Evolutionary conservation across 1,140 invertebrate genomes (phyloP), one percentile per base, ranked within the genome.

Genomic region (Triops cancriformis): DNA sequence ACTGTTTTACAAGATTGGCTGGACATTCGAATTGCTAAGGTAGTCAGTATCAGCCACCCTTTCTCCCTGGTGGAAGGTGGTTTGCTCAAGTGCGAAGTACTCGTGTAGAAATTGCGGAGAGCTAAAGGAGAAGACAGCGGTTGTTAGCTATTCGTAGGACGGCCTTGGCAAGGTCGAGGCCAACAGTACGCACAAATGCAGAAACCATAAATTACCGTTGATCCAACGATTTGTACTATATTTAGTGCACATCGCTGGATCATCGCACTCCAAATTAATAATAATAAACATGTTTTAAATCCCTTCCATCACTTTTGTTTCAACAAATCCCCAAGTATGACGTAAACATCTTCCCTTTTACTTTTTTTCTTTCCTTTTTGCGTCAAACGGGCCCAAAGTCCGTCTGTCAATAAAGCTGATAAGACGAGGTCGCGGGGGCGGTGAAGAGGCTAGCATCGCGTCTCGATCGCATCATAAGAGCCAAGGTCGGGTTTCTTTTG

Each of bases 151-250:
- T 64, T 23, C 51, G 23, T 23, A 6, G 10, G 51, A 23, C 51
- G 51, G 51, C 51, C 51, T 64, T 64, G 51, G 51, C 51, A 64
- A 64, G 51, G 51, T 64, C 51, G 51, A 64, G 51, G 51, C 51
- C n/a, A 14, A 12, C 18, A 64, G 14, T 64, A 64, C 51, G 14
- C 51, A 64, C 51, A 64, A 64, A 23, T 23, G 51, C 18, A 18
- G 10, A 64, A 18, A n/a, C 1, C 43, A 64, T 5, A 5, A n/a
- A 14, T 64, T 5, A 64, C 23, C 14, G 51, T 23, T 14, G 9
- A 64, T 64, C 10, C 14, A 37, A 7, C 7, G 31, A 2, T n/a
- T n/a, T n/a, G n/a, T n/a, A n/a, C n/a, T n/a, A n/a, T n/a, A n/a
- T n/a, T n/a, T n/a, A n/a, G n/a, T n/a, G n/a, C n/a, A n/a, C n/a